Conservation (phyloP, 2,113 vertebrate genomes). For the Ceyx margarethae region DNA sequence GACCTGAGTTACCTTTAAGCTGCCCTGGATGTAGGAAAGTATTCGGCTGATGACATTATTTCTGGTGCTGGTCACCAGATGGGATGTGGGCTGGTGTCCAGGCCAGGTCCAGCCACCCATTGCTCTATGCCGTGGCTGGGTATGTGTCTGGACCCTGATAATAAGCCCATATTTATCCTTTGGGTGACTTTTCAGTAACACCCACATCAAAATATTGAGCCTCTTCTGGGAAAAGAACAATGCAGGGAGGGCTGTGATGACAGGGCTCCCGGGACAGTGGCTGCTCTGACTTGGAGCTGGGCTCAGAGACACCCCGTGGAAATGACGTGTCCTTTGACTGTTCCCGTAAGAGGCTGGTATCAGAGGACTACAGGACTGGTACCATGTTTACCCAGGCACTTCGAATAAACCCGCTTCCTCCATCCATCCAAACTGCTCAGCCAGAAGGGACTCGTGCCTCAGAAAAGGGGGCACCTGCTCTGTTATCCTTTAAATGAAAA, state of each 20-base stretch:
- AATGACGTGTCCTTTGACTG: neutral
- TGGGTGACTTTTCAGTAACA: neutral
- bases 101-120: neutral
- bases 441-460: neutral
- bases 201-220: neutral
- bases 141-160: neutral
- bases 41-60: neutral
- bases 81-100: fast-evolving
- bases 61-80: neutral
- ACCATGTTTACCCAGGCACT: slow-evolving; percentile 10
- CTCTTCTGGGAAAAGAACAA: neutral
- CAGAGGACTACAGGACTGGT: neutral
- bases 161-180: neutral
- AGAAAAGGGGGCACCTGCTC: neutral
- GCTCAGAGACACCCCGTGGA: neutral
- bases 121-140: too few species aligned
- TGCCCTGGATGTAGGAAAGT: neutral
- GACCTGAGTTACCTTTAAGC: neutral
- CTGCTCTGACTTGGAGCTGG: neutral
- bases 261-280: neutral
- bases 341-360: neutral
- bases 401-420: neutral
- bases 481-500: neutral
- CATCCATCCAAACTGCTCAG: neutral
- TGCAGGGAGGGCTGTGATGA: neutral